Base-by-base conservation (phyloP, 2,113 vertebrate species). In the Setophaga kirtlandii region DNA sequence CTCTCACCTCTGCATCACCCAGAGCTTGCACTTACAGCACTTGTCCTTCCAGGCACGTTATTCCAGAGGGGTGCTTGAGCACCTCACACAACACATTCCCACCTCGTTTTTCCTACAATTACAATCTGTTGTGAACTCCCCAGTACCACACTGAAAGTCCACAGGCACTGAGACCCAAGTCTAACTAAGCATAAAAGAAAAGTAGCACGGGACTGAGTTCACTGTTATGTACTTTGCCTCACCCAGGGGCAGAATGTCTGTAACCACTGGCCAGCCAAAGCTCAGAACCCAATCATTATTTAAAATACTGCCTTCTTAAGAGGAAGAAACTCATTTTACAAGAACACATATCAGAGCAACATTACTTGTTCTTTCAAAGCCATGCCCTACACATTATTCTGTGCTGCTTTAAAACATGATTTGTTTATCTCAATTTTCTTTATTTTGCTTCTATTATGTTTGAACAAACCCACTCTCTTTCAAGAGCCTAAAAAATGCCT, bases 391-490 rank as follows among this genome's bases (percentile, higher is more conserved):
- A 31, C 5, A 17, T 76, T 89, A n/a, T 64, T 79, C 52, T 0
- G 4, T 18, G n/a, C 39, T 87, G 12, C 81, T 82, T 85, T 75
- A 93, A 93, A 93, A 19, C n/a, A 37, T 2, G 1, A 39, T 62
- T 86, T 52, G 25, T 58, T 95, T 87, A 79, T 58, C 58, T 87
- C 78, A 2, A 4, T 80, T 85, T 83, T 71, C 69, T 59, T 69
- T 83, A 44, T 53, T 95, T 92, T 53, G n/a, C 41, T 83, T 89
- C 64, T 74, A 17, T 74, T 67, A 35, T 44, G 50, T 46, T 71
- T 68, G n/a, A 87, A 87, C 20, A 82, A 96, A 59, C 8, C 31
- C 25, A 83, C 37, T 75, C 83, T 46, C 70, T 93, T 71, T 39
- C 70, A 18, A 46, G 52, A 55, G 24, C n/a, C 68, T 39, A 50